Conservation (phyloP, 1,140 invertebrate genomes). For the Heliconius congener region DNA sequence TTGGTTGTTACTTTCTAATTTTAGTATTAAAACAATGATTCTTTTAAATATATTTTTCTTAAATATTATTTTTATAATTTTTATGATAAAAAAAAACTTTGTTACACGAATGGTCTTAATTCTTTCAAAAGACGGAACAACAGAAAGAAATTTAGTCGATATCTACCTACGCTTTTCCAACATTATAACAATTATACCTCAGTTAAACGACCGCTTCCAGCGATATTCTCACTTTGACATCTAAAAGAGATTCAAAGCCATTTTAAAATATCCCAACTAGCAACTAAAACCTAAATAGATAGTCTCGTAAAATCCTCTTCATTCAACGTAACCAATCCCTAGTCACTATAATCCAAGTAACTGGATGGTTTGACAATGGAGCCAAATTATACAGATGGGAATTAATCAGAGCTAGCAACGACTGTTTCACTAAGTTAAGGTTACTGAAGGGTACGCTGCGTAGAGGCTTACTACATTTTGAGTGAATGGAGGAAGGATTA, state of each 20-base stretch:
- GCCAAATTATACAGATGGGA: slow-evolving; percentile 56
- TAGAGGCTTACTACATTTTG: slow-evolving; percentile 35
- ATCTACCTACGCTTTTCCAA: background rate
- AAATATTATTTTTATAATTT: background rate
- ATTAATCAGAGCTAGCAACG: slow-evolving; percentile 49
- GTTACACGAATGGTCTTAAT: background rate
- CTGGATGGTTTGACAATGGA: slow-evolving; percentile 47
- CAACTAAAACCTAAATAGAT: slow-evolving; percentile 9
- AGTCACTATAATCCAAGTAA: slow-evolving; percentile 36
- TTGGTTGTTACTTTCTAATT: background rate
- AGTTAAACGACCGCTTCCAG: background rate
- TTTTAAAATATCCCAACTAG: background rate
- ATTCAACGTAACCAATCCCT: slow-evolving; percentile 30
- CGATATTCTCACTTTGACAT: background rate
- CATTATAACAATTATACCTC: background rate
- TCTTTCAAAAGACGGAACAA: background rate
- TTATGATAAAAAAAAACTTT: background rate
- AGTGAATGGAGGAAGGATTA: slow-evolving; percentile 31
- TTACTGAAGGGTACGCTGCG: slow-evolving; percentile 30
- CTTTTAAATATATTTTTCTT: background rate
- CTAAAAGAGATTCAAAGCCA: background rate
- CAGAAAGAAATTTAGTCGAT: background rate
- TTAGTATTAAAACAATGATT: background rate
- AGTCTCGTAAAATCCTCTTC: slow-evolving; percentile 29
- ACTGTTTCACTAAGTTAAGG: slow-evolving; percentile 40